Percentiles rank a stretch among this genome's conserved stretches.
Conservation (phyloP, 2,113 vertebrate genomes). For the Erythrocercus mccallii region DNA sequence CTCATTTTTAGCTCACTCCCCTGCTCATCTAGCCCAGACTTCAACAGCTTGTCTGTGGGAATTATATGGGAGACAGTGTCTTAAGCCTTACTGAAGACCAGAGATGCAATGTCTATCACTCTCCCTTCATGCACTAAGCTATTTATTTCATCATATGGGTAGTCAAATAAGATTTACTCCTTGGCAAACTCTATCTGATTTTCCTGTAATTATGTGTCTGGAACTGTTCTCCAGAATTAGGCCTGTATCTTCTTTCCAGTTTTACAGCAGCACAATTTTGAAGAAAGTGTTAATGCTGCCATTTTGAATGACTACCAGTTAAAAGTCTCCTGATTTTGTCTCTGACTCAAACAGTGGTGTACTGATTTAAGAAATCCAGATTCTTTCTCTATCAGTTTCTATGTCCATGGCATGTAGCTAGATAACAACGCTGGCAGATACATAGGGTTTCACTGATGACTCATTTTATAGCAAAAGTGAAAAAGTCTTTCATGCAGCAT, state of each 20-base stretch:
- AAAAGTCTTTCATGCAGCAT: fast-evolving
- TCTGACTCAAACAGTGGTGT: not conserved
- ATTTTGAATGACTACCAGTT: not conserved
- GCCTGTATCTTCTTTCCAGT: not conserved
- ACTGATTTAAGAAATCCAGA: not conserved
- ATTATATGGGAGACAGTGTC: not conserved
- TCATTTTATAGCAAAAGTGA: not conserved
- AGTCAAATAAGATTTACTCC: not conserved
- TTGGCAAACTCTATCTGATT: not conserved
- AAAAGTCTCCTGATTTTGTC: not conserved
- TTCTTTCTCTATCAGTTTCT: not conserved
- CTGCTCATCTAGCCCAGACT: not conserved
- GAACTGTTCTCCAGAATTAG: not conserved
- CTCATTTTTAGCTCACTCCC: not conserved
- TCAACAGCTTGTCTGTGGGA: not conserved
- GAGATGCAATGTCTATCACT: not conserved
- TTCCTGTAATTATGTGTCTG: not conserved
- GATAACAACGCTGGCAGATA: not conserved
- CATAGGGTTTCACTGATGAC: not conserved
- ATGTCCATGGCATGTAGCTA: not conserved
- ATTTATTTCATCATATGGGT: not conserved
- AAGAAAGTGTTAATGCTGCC: not conserved
- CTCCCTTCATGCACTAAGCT: not conserved
- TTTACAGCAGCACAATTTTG: not conserved
- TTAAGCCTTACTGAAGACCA: not conserved